phyloP scores from a whole-genome alignment of 2,113 vertebrate species.

The Mormyrus lacerda region DNA sequence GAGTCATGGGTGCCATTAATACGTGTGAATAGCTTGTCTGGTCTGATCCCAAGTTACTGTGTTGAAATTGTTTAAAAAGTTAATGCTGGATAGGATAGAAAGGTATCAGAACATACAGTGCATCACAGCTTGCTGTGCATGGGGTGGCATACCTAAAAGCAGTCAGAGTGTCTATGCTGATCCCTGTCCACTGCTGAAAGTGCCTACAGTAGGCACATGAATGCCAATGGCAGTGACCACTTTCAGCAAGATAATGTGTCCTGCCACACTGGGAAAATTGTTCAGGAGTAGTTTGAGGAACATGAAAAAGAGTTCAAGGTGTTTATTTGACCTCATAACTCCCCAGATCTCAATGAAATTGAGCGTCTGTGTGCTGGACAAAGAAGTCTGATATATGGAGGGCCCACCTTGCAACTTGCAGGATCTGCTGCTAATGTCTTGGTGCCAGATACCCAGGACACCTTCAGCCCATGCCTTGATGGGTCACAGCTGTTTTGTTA shows the following conservation, averaged over 20 bases:
- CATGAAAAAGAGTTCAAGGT: not conserved
- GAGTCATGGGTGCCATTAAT: not conserved
- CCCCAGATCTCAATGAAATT: not conserved
- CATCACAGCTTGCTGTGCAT: not conserved
- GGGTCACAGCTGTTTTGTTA: not conserved
- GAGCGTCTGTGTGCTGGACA: not conserved
- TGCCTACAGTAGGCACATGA: too few relatives aligned
- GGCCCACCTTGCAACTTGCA: not conserved
- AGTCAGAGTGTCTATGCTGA: too few relatives aligned
- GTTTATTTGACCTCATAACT: not conserved
- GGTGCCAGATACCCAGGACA: not conserved
- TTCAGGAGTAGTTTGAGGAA: not conserved
- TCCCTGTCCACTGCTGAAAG: too few relatives aligned
- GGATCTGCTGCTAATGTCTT: not conserved
- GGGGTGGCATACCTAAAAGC: too few relatives aligned
- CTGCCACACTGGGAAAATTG: too few relatives aligned
- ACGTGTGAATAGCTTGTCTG: not conserved
- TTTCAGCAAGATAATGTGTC: not conserved
- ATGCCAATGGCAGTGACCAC: not conserved
- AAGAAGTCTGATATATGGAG: not conserved
- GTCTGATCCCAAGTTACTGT: not conserved
- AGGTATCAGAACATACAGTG: not conserved
- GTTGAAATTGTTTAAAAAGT: not conserved
- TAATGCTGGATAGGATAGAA: not conserved
- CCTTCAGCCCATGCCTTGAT: not conserved